Base-by-base conservation (phyloP, 2,888 invertebrate species). In the Parapristionchus giblindavisi region DNA sequence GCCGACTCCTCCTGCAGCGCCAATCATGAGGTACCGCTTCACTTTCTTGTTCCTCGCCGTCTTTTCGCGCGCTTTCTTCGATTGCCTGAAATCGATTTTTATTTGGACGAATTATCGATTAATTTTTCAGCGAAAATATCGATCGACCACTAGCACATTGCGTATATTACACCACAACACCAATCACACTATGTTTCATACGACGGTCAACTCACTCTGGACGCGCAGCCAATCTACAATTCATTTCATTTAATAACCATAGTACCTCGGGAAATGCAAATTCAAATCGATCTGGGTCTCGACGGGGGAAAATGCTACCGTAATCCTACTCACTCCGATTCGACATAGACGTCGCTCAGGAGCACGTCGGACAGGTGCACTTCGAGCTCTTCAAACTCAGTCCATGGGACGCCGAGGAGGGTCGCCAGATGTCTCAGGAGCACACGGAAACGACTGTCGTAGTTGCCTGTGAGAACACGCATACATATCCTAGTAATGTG, bases 1-100 rank as follows among this genome's bases (percentile, higher is more conserved):
- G 4, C 92, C 92, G 17, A 92, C 91, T 54, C 92, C 89, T 17
- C 92, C 91, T 4, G 92, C 92, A 54, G 92, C 88, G n/a, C 92
- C 92, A 75, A 92, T 91, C 81, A 92, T 88, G 60, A 91, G 91
- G 85, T 91, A 91, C 54, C 92, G 89, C 85, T 92, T 92, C 29
- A 91, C 89, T 85, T 91, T 92, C 75, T 90, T 90, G 38, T 89
- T 89, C 77, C 90, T 88, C 43, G 90, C 89, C 32, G 90, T 89
- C 77, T 89, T 89, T 73, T 88, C 88, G 56, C 90, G 89, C 75
- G 90, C 90, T 73, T 88, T 86, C 76, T 89, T 86, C 84, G 91
- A 91, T 78, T 91, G 91, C 77, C 91, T 91, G 76, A n/a, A n/a
- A n/a, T n/a, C n/a, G n/a, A n/a, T n/a, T n/a, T n/a, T n/a, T n/a